Conservation (phyloP, 1,140 invertebrate species). For the Drosophila eugracilis region DNA sequence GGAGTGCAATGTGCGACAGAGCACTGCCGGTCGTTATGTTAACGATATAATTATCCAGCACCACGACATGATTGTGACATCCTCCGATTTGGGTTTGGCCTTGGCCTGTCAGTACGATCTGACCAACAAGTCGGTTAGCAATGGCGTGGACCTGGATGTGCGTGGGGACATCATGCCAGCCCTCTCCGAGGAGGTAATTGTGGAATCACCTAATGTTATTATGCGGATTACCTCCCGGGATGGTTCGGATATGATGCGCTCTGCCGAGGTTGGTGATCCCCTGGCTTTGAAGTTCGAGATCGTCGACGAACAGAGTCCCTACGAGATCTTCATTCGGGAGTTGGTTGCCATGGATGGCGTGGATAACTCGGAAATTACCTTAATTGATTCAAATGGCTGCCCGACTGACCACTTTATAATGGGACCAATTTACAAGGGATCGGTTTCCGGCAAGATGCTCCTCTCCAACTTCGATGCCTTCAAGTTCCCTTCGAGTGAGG, state of each 20-base stretch:
- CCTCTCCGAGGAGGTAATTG: constrained; percentile 92
- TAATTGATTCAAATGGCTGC: constrained; percentile 96
- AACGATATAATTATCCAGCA: constrained; percentile 97
- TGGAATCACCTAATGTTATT: constrained; percentile 97
- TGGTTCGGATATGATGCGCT: constrained; percentile 90
- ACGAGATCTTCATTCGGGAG: constrained; percentile 97
- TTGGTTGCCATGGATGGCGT: constrained; percentile 97
- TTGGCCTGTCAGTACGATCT: constrained; percentile 97
- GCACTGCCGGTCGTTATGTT: constrained; percentile 92
- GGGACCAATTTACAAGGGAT: constrained; percentile 94
- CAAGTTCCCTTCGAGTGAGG: constrained; percentile 97
- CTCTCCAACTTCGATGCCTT: constrained; percentile 97
- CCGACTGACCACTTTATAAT: constrained; percentile 97
- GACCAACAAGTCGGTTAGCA: constrained; percentile 96
- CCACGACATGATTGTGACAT: constrained; percentile 97
- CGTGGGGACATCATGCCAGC: constrained; percentile 92
- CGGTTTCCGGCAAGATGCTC: constrained; percentile 91
- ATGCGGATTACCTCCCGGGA: constrained; percentile 95
- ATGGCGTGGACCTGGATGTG: constrained; percentile 95
- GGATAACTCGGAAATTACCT: constrained; percentile 95
- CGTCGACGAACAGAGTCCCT: constrained; percentile 95
- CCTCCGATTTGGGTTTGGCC: constrained; percentile 95
- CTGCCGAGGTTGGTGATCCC: constrained; percentile 94
- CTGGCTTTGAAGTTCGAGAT: constrained; percentile 96
- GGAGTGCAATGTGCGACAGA: constrained; percentile 95